phyloP scores from a whole-genome alignment of 2,888 invertebrate species.

The Euphydryas editha region DNA sequence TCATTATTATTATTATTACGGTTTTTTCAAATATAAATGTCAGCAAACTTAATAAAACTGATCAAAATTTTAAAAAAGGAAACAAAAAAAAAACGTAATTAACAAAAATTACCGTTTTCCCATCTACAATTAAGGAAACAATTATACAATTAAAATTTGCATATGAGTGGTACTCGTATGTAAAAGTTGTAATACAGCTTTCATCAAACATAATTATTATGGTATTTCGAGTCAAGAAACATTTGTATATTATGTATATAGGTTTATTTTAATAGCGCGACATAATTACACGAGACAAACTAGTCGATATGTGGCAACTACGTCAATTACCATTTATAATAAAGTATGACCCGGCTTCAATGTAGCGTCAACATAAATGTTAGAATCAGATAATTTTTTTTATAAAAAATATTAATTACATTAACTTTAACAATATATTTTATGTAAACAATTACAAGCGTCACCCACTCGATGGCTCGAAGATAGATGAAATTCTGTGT shows the following conservation, averaged over 20 bases:
- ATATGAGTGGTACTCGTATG: neutral
- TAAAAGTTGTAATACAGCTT: neutral
- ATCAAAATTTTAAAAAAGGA: no score
- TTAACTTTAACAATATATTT: no score
- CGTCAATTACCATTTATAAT: neutral
- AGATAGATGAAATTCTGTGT: no score
- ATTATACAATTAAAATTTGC: conserved; percentile 3
- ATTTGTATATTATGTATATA: neutral
- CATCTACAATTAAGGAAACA: neutral
- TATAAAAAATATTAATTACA: no score
- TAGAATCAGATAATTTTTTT: no score
- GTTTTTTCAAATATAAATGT: neutral
- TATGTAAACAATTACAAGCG: no score
- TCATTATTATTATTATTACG: neutral
- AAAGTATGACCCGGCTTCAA: no score
- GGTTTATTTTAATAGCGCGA: neutral
- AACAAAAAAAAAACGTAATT: no score
- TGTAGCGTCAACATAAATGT: no score
- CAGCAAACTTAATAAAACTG: neutral
- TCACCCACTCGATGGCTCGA: no score
- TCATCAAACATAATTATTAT: neutral
- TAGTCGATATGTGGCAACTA: conserved; percentile 1
- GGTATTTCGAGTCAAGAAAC: conserved; percentile 1
- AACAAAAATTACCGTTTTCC: neutral
- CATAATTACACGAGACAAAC: conserved; percentile 3